A percentile compares a stretch with the other conserved stretches of the same genome.
Conservation (phyloP, 2,113 vertebrate species). For the Chloropsis cyanopogon region DNA sequence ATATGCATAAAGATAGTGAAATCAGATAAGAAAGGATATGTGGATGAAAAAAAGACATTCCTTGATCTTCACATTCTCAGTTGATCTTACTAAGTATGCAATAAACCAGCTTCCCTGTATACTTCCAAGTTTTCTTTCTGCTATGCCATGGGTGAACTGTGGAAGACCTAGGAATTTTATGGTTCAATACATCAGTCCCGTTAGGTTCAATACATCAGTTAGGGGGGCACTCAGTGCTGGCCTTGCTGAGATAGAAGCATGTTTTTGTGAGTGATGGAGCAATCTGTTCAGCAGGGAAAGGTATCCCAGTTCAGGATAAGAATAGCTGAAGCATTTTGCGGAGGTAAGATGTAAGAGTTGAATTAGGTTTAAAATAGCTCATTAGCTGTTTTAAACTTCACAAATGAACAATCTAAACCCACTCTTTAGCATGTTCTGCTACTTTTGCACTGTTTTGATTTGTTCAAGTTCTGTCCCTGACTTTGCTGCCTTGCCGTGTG, state of each 20-base stretch:
- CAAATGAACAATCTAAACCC: not conserved
- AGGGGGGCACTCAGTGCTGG: not conserved
- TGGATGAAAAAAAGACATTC: not conserved
- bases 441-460: not conserved
- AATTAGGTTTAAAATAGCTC: not conserved
- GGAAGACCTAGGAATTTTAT: not conserved
- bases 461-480: not conserved
- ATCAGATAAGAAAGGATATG: not conserved
- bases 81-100: not conserved
- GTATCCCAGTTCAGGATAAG: not conserved
- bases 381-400: not conserved
- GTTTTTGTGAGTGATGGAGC: not conserved
- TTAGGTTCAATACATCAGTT: not conserved
- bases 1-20: not conserved
- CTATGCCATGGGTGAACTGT: not conserved
- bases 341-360: not conserved
- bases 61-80: not conserved
- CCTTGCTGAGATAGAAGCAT: not conserved
- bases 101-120: not conserved
- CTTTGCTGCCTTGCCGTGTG: not conserved
- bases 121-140: not conserved
- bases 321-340: not conserved
- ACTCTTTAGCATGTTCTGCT: fast-evolving
- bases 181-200: not conserved
- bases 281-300: not conserved